Evolutionary conservation across 2,797 vertebrate species (phyloP), one percentile per base, ranked within the genome.

Genomic region (Centropyge bicolor): DNA sequence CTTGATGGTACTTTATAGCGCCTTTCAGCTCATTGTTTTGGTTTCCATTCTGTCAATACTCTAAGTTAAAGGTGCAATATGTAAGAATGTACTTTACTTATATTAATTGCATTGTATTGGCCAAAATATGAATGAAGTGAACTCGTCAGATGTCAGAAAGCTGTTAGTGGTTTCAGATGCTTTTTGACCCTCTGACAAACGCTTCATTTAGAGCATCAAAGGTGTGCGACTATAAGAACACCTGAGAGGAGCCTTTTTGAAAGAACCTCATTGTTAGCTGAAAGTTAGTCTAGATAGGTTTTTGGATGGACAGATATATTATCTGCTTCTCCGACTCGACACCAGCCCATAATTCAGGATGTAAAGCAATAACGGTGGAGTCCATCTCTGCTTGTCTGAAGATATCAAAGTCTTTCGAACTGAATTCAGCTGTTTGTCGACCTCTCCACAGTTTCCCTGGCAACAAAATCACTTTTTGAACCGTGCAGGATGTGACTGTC

Each of bases 381-480:
- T 81, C 71, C 57, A 66, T 80, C 74, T 80, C 61, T 77, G 71
- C 49, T 81, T 11, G 41, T 82, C 62, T 86, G 81, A 74, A 79
- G 73, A 84, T 12, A 65, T 5, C 46, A 68, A 17, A 40, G 70
- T 74, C 54, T 66, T 66, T 79, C 11, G 74, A 80, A 81, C 27
- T 45, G 48, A 69, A 74, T 80, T 68, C 49, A 81, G 80, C 38
- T 78, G 88, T 89, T 92, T 94, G 88, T 78, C 88, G 74, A 78
- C 86, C 86, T 94, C 82, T 79, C 86, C 80, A 83, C 94, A 20
- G 90, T 95, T 94, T 93, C 93, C 88, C 52, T 81, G 81, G 92
- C 68, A 91, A 94, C 86, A 54, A 61, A 75, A 56, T 68, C 43
- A 48, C 40, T 22, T 63, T 73, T n/a, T 68, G 20, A 74, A 36